Percentiles rank a stretch among this genome's conserved stretches.
These are phyloP conservation scores for Grammomys dolichurus DNA, from an alignment of 2,113 vertebrate species.

Conservation along the genomic window DNA sequence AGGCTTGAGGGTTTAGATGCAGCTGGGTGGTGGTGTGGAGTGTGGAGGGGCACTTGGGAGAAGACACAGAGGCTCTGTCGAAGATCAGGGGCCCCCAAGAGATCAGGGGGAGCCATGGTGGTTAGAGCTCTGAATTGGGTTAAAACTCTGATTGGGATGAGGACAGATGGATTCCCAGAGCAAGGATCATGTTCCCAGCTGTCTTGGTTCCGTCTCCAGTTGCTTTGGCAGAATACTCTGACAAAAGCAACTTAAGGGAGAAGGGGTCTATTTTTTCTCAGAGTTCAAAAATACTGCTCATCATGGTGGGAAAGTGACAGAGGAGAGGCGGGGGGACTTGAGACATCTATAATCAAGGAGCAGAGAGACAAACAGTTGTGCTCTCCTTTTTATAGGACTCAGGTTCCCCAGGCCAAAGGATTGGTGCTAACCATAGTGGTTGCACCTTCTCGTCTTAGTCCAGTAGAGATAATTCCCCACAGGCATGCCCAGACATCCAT, in stretches of 20 bases:
- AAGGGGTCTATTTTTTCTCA: neutral
- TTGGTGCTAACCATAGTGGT: neutral
- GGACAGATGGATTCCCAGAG: neutral
- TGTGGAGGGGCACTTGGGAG: neutral
- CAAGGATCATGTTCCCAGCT: neutral
- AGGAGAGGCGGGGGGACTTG: neutral
- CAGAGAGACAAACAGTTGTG: neutral
- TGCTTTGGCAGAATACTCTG: neutral
- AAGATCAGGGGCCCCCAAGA: neutral
- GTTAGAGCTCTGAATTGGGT: neutral
- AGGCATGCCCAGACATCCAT: neutral
- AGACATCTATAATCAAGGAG: neutral
- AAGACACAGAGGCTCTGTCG: neutral
- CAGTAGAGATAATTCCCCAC: neutral
- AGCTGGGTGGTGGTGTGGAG: neutral
- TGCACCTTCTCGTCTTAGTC: neutral
- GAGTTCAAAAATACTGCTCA: neutral
- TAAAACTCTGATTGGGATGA: neutral
- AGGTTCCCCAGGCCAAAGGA: neutral
- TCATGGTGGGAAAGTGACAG: neutral
- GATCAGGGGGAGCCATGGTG: neutral
- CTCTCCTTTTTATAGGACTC: neutral
- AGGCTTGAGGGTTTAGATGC: neutral
- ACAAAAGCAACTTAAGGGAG: neutral
- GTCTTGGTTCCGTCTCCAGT: neutral